phyloP scores from a whole-genome alignment of 2,888 invertebrate species.

The Drosophila buzzatii region DNA sequence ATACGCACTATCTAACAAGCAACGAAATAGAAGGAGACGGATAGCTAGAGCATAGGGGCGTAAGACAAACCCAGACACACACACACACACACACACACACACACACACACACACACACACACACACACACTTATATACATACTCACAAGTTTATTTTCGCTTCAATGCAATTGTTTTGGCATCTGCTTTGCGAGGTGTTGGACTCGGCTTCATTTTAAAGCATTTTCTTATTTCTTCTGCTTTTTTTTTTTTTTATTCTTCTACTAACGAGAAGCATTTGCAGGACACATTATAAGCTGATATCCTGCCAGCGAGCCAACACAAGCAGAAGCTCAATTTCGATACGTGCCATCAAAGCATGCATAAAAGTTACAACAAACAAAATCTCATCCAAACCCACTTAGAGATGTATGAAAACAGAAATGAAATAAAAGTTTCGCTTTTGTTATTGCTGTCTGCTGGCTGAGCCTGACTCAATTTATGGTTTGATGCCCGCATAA shows the following conservation, averaged over 20 bases:
- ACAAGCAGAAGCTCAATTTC: constrained; percentile 21
- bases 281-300: constrained; percentile 34
- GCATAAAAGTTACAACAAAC: constrained; percentile 39
- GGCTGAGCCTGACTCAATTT: constrained; percentile 64
- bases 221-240: constrained; percentile 17
- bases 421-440: constrained; percentile 44
- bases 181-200: constrained; percentile 30
- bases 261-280: constrained; percentile 49
- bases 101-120: constrained; percentile 18
- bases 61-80: constrained; percentile 12
- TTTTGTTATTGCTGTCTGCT: constrained; percentile 30
- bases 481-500: constrained; percentile 69
- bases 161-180: constrained; percentile 50
- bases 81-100: constrained; percentile 16
- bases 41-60: neutral
- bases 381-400: constrained; percentile 10
- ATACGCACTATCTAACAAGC: constrained; percentile 45
- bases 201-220: constrained; percentile 33
- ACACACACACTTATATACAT: constrained; percentile 5
- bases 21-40: constrained; percentile 3
- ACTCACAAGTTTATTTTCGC: constrained; percentile 42
- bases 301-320: constrained; percentile 8
- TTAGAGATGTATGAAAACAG: neutral
- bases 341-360: constrained; percentile 56
- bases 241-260: constrained; percentile 2